Base-by-base conservation (phyloP, 2,113 vertebrate species). In the Epinephelus fuscoguttatus region DNA sequence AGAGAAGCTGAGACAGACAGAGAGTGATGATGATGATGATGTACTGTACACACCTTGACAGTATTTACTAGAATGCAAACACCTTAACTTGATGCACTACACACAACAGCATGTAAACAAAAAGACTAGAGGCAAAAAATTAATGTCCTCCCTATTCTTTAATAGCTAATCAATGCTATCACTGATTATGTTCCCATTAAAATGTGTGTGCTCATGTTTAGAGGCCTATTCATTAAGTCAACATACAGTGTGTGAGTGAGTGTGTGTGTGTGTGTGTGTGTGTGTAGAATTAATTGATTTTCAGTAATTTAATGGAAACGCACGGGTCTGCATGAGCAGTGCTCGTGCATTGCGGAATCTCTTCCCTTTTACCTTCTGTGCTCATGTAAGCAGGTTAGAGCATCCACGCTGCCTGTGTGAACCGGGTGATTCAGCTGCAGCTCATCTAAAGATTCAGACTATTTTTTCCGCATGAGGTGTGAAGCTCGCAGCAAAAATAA, bases 1-100 rank as follows among this genome's bases (percentile, higher is more conserved):
- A 67, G 61, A 82, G 79, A 74, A 71, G 81, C 76, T 82, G 78
- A 67, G 78, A 70, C 25, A 18, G 57, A 71, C 18, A 40, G 25
- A 27, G 12, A 12, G 30, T 25, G 2, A 3, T 0, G 6, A 73
- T 12, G 6, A 73, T 12, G 61, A 78, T 53, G 66, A 69, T 60
- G 30, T 18, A 69, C 11, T 37, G 27, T 42, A 59, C 33, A 27
- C 25, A 80, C 42, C 66, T 18, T 49, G 47, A 61, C 17, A 27
- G 42, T 69, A 63, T 74, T 62, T 76, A 70, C n/a, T 25, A 37
- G 8, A 52, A 42, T 40, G 14, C 30, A 78, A 67, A 79, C 57
- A 83, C 78, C 50, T 84, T 70, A 37, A 23, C 33, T 63, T 53
- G 5, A 50, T 5, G 49, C 23, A 21, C 23, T 47, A 59, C 19